phyloP scores from a whole-genome alignment of 2,113 vertebrate genomes.

The Bolborhynchus lineola region DNA sequence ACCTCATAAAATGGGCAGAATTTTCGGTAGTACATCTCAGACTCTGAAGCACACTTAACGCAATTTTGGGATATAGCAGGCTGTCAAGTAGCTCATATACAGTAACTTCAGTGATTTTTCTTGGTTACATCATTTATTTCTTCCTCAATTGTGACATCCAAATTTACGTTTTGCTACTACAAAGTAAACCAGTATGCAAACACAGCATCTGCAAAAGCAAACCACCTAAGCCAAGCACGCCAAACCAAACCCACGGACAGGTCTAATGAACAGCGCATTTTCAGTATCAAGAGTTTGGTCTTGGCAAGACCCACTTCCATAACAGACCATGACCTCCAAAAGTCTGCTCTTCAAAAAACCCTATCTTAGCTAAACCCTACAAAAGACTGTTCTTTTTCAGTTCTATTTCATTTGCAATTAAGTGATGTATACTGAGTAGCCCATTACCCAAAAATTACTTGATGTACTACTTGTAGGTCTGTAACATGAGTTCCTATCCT shows the following conservation, averaged over 20 bases:
- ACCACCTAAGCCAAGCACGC: neutral
- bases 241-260: neutral
- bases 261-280: neutral
- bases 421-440: fast-evolving
- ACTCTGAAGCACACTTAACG: neutral
- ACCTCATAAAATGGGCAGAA: neutral
- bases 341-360: neutral
- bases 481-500: neutral
- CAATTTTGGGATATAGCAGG: neutral
- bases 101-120: neutral
- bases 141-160: neutral
- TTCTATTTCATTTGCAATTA: neutral
- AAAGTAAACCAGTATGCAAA: neutral
- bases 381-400: neutral
- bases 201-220: neutral
- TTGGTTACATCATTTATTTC: neutral
- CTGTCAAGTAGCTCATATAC: neutral
- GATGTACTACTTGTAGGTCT: neutral
- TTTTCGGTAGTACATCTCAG: neutral
- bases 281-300: neutral
- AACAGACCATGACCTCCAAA: neutral
- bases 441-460: neutral
- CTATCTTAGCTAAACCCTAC: neutral
- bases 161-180: neutral
- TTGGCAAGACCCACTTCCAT: neutral